Conservation (phyloP, 2,113 vertebrate genomes). For the Tonatia bakeri region DNA sequence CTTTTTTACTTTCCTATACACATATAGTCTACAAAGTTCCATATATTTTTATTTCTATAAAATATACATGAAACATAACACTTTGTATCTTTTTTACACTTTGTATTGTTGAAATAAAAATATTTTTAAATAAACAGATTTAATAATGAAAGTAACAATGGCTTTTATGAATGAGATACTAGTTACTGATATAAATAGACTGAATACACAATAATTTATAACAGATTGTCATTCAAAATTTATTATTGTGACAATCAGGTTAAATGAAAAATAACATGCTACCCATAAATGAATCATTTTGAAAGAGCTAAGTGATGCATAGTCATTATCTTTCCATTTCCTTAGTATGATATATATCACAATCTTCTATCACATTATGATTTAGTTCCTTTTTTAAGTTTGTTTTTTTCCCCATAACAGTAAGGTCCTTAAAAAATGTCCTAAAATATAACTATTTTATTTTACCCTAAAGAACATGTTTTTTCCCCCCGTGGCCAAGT, state of each 20-base stretch:
- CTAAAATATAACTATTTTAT: background rate
- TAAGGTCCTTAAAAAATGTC: background rate
- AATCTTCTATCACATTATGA: background rate
- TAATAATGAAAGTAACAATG: background rate
- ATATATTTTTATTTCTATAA: background rate
- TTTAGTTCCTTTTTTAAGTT: background rate
- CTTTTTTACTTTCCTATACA: background rate
- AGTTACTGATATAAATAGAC: slow-evolving; percentile 18
- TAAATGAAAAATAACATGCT: background rate
- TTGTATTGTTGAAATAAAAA: background rate
- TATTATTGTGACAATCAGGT: background rate
- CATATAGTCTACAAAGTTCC: background rate
- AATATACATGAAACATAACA: background rate
- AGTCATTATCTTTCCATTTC: background rate
- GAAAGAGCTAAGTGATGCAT: background rate
- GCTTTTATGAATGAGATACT: background rate
- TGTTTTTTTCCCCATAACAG: background rate
- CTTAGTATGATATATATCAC: background rate
- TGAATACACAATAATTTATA: background rate
- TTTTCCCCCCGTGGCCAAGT: background rate
- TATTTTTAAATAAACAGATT: background rate
- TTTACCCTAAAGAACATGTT: background rate
- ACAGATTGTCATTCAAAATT: background rate
- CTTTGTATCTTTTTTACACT: background rate
- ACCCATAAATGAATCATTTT: background rate